phyloP scores from a whole-genome alignment of 2,888 invertebrate species.

The Eupeodes luniger region DNA sequence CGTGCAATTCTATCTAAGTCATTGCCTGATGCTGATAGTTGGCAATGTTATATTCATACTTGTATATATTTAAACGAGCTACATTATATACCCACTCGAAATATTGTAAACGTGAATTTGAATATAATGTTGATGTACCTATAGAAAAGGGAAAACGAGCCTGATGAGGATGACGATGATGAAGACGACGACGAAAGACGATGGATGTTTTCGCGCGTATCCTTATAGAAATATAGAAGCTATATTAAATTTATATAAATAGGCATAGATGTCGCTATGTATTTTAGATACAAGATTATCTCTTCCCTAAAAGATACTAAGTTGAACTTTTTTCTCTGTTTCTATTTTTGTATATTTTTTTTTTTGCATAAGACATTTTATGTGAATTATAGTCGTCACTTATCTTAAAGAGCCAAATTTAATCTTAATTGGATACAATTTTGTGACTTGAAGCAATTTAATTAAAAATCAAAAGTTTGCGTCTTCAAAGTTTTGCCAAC shows the following conservation, averaged over 20 bases:
- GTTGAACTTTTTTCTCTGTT: neutral
- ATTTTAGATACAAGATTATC: constrained; percentile 5
- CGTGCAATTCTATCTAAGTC: constrained; percentile 5
- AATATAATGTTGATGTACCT: neutral
- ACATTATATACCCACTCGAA: constrained; percentile 9
- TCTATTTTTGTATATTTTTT: neutral
- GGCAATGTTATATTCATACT: constrained; percentile 32
- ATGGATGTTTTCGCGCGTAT: constrained; percentile 21
- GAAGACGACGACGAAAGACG: neutral
- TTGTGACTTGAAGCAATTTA: constrained; percentile 30
- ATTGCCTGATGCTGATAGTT: constrained; percentile 27
- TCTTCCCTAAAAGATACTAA: neutral
- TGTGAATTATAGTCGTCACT: constrained; percentile 41
- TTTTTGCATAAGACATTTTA: constrained; percentile 21
- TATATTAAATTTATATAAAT: neutral
- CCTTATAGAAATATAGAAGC: neutral
- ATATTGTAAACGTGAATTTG: constrained; percentile 18
- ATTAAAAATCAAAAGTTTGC: constrained; percentile 38
- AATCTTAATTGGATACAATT: constrained; percentile 46
- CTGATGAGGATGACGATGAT: neutral
- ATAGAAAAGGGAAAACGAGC: constrained; percentile 35
- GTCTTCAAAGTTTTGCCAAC: constrained; percentile 20
- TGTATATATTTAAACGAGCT: constrained; percentile 1
- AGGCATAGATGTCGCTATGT: constrained; percentile 1
- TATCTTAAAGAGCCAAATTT: constrained; percentile 36